Conservation (phyloP, 2,113 vertebrate species). For the Enhydra lutris region DNA sequence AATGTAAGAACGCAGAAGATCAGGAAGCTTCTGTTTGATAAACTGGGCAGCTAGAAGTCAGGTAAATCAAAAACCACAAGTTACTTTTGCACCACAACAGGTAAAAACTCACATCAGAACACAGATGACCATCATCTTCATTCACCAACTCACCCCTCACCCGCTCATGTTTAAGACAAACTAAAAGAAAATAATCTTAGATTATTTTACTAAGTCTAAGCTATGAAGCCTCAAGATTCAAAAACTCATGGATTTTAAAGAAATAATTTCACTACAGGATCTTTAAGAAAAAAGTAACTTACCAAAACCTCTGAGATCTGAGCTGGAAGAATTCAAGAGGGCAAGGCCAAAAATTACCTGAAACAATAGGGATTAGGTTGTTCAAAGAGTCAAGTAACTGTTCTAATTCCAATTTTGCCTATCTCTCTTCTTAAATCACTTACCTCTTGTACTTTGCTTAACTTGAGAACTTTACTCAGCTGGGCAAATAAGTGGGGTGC, state of each 20-base stretch:
- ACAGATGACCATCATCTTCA: background rate
- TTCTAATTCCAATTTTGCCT: background rate
- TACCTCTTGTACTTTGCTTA: conserved; percentile 99
- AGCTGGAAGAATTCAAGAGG: conserved; percentile 95
- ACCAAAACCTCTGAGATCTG: conserved; percentile 97
- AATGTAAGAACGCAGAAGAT: conserved; percentile 98
- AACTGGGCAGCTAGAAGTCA: conserved; percentile 90
- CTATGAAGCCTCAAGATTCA: background rate
- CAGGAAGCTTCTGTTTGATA: conserved; percentile 99
- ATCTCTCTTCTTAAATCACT: conserved; percentile 74
- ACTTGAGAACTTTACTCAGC: conserved; percentile 99
- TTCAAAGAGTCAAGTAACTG: background rate
- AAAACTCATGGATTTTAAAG: background rate
- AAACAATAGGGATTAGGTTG: conserved; percentile 58
- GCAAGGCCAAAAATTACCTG: conserved; percentile 99
- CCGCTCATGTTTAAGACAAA: background rate
- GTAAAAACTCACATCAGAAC: background rate
- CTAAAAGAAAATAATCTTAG: background rate
- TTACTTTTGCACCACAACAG: background rate
- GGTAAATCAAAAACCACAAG: conserved; percentile 43
- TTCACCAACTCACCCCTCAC: background rate
- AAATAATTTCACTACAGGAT: background rate
- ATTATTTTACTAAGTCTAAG: background rate
- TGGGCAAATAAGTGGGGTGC: conserved; percentile 97
- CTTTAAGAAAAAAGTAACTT: conserved; percentile 72